Percentiles rank a stretch among this genome's conserved stretches.
Conservation (phyloP, 2,113 vertebrate genomes). For the Synodontis membranacea region DNA sequence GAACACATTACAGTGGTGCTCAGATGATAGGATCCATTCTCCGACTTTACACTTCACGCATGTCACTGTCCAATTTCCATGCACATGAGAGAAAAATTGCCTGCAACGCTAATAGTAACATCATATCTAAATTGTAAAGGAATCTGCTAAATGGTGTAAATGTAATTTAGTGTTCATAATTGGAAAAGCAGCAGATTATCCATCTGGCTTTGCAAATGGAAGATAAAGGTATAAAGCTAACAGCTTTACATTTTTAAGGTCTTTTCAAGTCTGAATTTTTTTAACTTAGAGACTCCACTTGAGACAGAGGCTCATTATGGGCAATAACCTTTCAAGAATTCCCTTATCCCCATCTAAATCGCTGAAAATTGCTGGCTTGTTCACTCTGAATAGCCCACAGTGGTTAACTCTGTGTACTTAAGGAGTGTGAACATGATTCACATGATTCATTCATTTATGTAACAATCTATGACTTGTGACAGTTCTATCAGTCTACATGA, state of each 20-base stretch:
- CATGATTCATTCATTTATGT: not conserved
- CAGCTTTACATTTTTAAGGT: not conserved
- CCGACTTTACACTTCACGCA: no score
- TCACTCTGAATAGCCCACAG: not conserved
- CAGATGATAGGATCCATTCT: no score
- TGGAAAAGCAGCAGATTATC: not conserved
- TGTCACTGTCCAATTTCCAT: not conserved
- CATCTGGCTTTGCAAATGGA: not conserved
- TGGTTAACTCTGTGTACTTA: not conserved
- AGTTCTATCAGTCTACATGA: constrained; percentile 2
- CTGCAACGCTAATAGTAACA: no score
- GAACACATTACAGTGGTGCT: no score
- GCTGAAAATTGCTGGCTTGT: not conserved
- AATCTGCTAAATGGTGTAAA: not conserved
- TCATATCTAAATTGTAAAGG: not conserved
- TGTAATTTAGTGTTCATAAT: not conserved
- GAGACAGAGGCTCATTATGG: not conserved
- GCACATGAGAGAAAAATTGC: not conserved
- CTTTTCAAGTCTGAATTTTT: not conserved
- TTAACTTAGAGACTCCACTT: not conserved
- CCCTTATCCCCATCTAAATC: not conserved
- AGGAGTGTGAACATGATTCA: not conserved
- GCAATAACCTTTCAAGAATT: not conserved
- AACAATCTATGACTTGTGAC: not conserved
- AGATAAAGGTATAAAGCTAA: not conserved